phyloP scores from a whole-genome alignment of 1,140 invertebrate species.

The Sipha flava region DNA sequence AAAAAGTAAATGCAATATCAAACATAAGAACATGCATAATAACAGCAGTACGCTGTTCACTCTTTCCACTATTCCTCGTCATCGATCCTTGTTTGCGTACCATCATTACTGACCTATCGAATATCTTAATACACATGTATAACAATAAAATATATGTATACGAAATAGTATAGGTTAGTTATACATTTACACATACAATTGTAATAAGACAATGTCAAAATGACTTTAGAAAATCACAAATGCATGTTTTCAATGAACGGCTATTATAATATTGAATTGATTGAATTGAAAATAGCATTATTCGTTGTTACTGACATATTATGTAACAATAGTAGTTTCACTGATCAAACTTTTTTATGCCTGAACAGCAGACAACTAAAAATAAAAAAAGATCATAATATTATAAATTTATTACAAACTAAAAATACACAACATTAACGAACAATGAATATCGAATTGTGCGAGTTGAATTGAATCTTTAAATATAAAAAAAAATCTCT shows the following conservation, averaged over 20 bases:
- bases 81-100: background rate
- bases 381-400: background rate
- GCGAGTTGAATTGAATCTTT: too few relatives aligned
- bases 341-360: background rate
- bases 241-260: background rate
- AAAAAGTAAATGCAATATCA: background rate
- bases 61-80: background rate
- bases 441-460: too few relatives aligned
- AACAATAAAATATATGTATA: background rate
- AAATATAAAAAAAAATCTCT: too few relatives aligned
- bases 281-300: background rate
- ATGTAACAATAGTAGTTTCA: background rate
- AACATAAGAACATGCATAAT: background rate
- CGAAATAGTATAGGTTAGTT: background rate
- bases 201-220: background rate
- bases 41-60: background rate
- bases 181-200: background rate
- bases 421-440: too few relatives aligned
- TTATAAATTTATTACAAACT: too few relatives aligned
- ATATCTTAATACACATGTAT: background rate
- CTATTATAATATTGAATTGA: background rate
- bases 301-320: background rate
- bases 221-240: background rate
- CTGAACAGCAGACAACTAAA: background rate
- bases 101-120: conserved; percentile 5